These are phyloP conservation scores for Parazoanthus atlanticus DNA, from an alignment of 92 coral and sea anemone species.

Conservation along the genomic window DNA sequence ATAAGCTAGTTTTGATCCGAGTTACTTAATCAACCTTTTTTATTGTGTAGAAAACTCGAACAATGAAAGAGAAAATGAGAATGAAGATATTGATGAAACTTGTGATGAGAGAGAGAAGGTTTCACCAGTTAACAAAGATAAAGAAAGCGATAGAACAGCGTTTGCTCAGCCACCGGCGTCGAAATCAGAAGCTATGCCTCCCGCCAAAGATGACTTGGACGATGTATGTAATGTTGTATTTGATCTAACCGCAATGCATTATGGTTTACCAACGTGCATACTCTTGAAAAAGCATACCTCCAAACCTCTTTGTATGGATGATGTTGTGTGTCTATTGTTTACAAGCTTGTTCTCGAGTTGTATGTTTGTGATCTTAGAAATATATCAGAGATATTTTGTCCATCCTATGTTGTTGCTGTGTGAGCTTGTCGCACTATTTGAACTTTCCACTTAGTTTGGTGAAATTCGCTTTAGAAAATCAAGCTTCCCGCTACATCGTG, in stretches of 20 bases:
- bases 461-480: too few species aligned
- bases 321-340: background rate
- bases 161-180: background rate
- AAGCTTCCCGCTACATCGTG: too few species aligned
- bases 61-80: background rate
- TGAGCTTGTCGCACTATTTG: too few species aligned
- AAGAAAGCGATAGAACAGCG: background rate
- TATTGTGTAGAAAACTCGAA: background rate
- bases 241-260: background rate
- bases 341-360: background rate
- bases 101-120: constrained; percentile 2
- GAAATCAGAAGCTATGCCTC: background rate
- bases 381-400: too few species aligned
- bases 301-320: background rate
- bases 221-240: constrained; percentile 1
- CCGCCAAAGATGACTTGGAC: background rate
- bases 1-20: too few species aligned
- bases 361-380: too few species aligned
- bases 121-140: background rate
- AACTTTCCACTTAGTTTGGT: too few species aligned
- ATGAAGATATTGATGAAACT: background rate
- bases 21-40: background rate
- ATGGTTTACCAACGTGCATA: background rate
- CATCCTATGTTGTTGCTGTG: too few species aligned
- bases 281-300: background rate